phyloP scores from a whole-genome alignment of 2,888 invertebrate genomes.

The Neoaliturus tenellus region DNA sequence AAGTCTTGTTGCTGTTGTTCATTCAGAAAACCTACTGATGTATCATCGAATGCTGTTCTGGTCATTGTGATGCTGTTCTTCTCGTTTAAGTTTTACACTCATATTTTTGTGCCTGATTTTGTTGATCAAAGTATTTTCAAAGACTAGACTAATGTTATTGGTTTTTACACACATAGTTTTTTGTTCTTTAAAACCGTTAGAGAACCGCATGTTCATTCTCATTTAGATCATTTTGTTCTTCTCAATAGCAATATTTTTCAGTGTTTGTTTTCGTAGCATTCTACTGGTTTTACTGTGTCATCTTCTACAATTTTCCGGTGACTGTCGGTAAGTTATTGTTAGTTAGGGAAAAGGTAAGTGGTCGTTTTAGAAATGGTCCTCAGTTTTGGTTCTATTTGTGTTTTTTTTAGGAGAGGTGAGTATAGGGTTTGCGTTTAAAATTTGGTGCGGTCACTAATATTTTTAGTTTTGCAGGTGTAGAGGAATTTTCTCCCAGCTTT shows the following conservation, averaged over 20 bases:
- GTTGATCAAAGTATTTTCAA: too few relatives aligned
- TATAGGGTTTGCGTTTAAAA: neutral
- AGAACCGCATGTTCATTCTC: neutral
- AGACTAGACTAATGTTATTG: too few relatives aligned
- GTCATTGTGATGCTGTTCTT: too few relatives aligned
- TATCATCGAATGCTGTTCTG: neutral
- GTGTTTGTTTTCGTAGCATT: neutral
- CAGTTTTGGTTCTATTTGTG: neutral
- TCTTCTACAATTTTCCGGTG: neutral
- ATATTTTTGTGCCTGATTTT: too few relatives aligned
- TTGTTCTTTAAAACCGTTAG: too few relatives aligned
- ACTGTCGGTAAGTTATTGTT: neutral
- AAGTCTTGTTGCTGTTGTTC: neutral
- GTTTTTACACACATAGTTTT: too few relatives aligned
- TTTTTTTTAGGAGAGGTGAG: slow-evolving; percentile 21
- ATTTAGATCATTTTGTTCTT: neutral
- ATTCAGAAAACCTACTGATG: neutral
- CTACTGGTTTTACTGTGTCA: neutral
- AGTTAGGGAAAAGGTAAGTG: slow-evolving; percentile 8
- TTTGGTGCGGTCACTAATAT: neutral
- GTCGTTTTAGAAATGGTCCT: neutral
- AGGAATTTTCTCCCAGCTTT: neutral
- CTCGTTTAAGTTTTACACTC: too few relatives aligned
- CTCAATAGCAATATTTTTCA: neutral
- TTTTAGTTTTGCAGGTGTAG: slow-evolving; percentile 46